Conservation (phyloP, 2,113 vertebrate species). For the Festucalex cinctus region DNA sequence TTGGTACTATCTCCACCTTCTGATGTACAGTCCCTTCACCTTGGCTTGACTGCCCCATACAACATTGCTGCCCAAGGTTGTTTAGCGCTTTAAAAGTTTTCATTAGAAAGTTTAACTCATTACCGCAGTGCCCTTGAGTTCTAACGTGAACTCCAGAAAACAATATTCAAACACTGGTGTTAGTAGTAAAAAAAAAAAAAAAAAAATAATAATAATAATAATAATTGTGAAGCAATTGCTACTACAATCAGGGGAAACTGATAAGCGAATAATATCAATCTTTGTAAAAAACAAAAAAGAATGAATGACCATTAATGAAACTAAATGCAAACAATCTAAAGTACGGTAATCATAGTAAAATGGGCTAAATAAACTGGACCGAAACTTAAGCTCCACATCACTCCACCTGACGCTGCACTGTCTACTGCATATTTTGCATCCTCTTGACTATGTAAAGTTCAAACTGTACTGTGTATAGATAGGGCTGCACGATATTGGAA, state of each 20-base stretch:
- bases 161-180: not conserved
- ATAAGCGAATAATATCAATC: not conserved
- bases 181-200: not conserved
- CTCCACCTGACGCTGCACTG: not conserved
- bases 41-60: conserved; percentile 37
- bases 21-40: conserved; percentile 47
- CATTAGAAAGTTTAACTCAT: conserved; percentile 19
- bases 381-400: not conserved
- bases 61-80: conserved; percentile 11
- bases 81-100: not conserved
- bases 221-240: not conserved
- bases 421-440: not conserved
- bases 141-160: not conserved
- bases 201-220: too few relatives aligned
- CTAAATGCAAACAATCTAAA: not conserved
- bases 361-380: not conserved
- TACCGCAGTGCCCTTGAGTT: not conserved
- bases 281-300: not conserved
- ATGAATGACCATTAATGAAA: not conserved
- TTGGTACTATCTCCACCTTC: conserved; percentile 32
- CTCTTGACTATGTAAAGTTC: too few relatives aligned
- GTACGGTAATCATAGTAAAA: not conserved
- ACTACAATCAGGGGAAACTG: not conserved
- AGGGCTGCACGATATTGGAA: too few relatives aligned
- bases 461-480: not conserved